phyloP scores from a whole-genome alignment of 2,113 vertebrate genomes.

The Orthochromis indermauri region DNA sequence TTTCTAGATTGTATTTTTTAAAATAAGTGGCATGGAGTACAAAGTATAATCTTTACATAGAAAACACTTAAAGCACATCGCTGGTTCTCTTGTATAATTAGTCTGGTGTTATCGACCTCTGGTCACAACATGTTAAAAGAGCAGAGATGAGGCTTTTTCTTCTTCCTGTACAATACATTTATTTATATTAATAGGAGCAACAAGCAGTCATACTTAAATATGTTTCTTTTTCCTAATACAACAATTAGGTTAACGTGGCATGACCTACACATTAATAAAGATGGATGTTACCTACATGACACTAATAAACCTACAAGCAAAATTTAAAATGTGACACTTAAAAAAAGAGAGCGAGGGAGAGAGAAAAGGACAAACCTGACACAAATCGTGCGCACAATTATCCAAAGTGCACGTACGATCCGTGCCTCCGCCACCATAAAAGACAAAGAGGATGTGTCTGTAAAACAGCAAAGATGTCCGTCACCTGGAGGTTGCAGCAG shows the following conservation, averaged over 20 bases:
- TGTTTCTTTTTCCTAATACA: constrained; percentile 47
- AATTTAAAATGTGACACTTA: constrained; percentile 17
- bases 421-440: neutral
- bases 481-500: neutral
- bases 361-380: neutral
- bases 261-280: constrained; percentile 48
- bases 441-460: neutral
- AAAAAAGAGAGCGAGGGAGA: neutral
- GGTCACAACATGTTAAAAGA: neutral
- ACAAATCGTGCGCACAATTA: neutral
- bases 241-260: constrained; percentile 38
- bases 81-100: neutral
- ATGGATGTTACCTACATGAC: constrained; percentile 41
- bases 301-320: constrained; percentile 55
- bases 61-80: neutral
- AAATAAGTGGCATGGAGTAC: neutral
- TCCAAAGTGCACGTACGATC: neutral
- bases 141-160: neutral
- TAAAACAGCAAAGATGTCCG: neutral
- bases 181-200: constrained; percentile 55
- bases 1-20: neutral
- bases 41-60: neutral
- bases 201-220: constrained; percentile 62
- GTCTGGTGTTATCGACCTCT: neutral
- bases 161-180: constrained; percentile 61